Base-by-base conservation (phyloP, 2,797 vertebrate genomes). In the Antrozous pallidus region DNA sequence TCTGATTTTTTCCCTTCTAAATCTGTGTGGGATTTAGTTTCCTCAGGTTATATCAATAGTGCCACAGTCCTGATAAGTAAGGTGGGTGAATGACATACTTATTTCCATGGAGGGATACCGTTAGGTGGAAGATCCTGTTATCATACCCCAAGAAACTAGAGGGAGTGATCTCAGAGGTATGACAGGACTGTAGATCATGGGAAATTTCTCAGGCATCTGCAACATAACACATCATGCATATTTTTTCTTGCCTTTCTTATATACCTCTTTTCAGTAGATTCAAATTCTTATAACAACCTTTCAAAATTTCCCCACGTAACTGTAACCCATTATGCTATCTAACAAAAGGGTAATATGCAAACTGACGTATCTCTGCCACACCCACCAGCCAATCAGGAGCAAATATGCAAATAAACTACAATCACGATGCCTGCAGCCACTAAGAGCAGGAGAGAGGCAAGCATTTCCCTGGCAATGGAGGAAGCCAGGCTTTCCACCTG, bases 281-380 rank as follows among this genome's bases (percentile, higher is more conserved):
- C 77, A 69, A 94, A 81, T 12, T 83, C 8, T 87, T 85, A 93
- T 77, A 88, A 91, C 10, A 91, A 75, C 11, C 20, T 17, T 93
- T 2, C 6, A 40, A 84, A 92, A 84, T 28, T 77, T 79, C 92
- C 40, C 24, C 28, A 81, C 63, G 14, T 24, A 85, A 85, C 26
- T 77, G 0, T 42, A 90, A 88, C 54, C 13, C 7, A 92, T 84
- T 78, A 47, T 58, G 17, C 49, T 51, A n/a, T n/a, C 18, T 51
- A 18, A 51, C 20, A 51, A 51, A 51, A 51, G 49, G 49, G 17
- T 20, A 20, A 51, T 51, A 51, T 51, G 17, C 49, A 51, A 51
- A 20, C n/a, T n/a, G n/a, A n/a, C 45, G 14, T 14, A 16, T 13
- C 45, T 13, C 45, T 3, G 2, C 11, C 14, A 47, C 45, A 47